Percentiles rank a stretch among this genome's conserved stretches.
Evolutionary conservation across 2,888 invertebrate genomes (phyloP).

Genomic region (Caenorhabditis sp.): DNA sequence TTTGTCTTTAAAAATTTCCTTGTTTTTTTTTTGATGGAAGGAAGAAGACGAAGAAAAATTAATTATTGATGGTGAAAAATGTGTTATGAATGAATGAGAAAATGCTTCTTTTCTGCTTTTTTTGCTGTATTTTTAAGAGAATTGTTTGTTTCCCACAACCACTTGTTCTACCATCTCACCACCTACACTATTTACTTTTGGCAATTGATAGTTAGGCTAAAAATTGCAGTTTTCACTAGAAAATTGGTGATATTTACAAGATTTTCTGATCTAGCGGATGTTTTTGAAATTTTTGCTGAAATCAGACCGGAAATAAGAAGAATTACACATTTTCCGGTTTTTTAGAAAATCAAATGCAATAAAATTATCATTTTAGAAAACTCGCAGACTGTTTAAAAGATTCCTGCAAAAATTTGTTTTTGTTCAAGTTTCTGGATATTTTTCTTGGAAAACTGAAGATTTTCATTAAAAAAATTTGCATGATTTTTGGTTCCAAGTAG

Average conservation of each 20-base stretch:
- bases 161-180: neutral
- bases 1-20: too few species aligned
- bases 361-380: too few species aligned
- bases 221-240: neutral
- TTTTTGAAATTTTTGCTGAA: too few species aligned
- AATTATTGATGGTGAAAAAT: neutral
- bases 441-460: too few species aligned
- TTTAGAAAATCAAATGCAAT: neutral
- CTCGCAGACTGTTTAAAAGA: too few species aligned
- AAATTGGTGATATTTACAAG: too few species aligned
- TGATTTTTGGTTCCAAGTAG: too few species aligned
- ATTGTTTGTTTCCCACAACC: neutral
- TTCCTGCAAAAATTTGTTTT: too few species aligned
- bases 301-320: neutral
- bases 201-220: neutral
- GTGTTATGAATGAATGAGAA: neutral
- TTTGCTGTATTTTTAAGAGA: neutral
- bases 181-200: neutral
- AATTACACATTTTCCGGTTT: neutral
- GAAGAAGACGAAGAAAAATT: neutral
- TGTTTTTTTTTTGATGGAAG: too few species aligned
- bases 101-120: neutral
- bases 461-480: too few species aligned
- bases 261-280: neutral
- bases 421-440: too few species aligned